Percentiles rank a stretch among this genome's conserved stretches.
phyloP scores from a whole-genome alignment of 2,888 invertebrate species.

The Torymus texanus region DNA sequence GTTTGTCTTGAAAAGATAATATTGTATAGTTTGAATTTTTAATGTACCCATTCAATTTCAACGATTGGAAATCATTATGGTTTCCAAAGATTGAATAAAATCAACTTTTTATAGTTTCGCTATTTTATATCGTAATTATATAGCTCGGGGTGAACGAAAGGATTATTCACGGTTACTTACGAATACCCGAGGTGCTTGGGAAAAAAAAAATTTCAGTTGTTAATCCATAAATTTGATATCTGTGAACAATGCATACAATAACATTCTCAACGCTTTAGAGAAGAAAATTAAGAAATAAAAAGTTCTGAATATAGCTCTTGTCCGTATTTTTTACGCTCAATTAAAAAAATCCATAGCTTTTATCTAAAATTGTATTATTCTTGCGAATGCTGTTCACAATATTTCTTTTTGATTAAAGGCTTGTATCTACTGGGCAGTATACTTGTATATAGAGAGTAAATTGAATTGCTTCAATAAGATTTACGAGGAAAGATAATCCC shows the following conservation, averaged over 20 bases:
- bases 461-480: conserved; percentile 47
- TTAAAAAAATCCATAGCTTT: conserved; percentile 22
- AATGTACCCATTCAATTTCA: too few relatives aligned
- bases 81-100: too few relatives aligned
- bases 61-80: too few relatives aligned
- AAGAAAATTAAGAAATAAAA: too few relatives aligned
- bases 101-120: not conserved
- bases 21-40: too few relatives aligned
- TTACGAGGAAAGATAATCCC: conserved; percentile 31
- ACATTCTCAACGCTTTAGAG: not conserved
- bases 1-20: too few relatives aligned
- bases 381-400: not conserved
- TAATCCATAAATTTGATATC: not conserved
- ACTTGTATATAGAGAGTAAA: conserved; percentile 24
- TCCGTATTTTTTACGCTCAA: conserved; percentile 6
- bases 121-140: not conserved
- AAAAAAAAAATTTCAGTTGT: too few relatives aligned
- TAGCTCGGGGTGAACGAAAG: conserved; percentile 1
- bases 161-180: too few relatives aligned
- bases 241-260: not conserved
- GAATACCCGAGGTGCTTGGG: too few relatives aligned
- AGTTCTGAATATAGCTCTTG: too few relatives aligned
- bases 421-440: conserved; percentile 9
- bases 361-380: conserved; percentile 29
- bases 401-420: conserved; percentile 33